Base-by-base conservation (phyloP, 2,113 vertebrate species). In the Uria lomvia region DNA sequence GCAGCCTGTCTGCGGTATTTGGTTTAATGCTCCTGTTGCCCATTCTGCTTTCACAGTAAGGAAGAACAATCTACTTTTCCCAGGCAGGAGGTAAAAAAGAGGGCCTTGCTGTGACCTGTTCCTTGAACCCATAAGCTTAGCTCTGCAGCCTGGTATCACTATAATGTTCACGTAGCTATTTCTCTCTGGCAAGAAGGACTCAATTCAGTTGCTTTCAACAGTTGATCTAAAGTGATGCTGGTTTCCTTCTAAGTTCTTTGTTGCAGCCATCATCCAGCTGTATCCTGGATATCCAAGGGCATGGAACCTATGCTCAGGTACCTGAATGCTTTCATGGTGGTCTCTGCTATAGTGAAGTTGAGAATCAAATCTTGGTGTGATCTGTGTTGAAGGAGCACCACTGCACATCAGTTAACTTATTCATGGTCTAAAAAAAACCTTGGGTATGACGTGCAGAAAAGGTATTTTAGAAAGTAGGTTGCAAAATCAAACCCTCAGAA, bases 391-490 rank as follows among this genome's bases (percentile, higher is more conserved):
- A 67, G 42, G 19, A 83, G 40, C 56, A 72, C 47, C 0, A 0
- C 58, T 88, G 65, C 60, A 50, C 14, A 5, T 45, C 73, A 29
- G 18, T 66, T 80, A 77, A 84, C 42, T 77, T 58, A 68, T 34
- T 60, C 70, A 52, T 72, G 52, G 52, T 92, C 49, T 75, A 91
- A 91, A 95, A 86, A 82, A 73, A 6, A 1, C 9, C 62, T 84
- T 34, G 55, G 5, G 23, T 92, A 60, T 81, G 76, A 88, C 1
- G 3, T 71, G 49, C 36, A 59, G 56, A 56, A 94, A 70, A 71
- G 78, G 74, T 87, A 72, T 94, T 95, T 87, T 95, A 70, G 86
- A 94, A 96, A 92, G 88, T 68, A 92, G 83, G 79, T 92, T 93
- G 94, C 86, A 81, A 88, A 88, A 76, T 88, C 60, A 91, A 96